Evolutionary conservation across 2,888 invertebrate species (phyloP), one percentile per base, ranked within the genome.

Genomic region (Frankliniella fusca): DNA sequence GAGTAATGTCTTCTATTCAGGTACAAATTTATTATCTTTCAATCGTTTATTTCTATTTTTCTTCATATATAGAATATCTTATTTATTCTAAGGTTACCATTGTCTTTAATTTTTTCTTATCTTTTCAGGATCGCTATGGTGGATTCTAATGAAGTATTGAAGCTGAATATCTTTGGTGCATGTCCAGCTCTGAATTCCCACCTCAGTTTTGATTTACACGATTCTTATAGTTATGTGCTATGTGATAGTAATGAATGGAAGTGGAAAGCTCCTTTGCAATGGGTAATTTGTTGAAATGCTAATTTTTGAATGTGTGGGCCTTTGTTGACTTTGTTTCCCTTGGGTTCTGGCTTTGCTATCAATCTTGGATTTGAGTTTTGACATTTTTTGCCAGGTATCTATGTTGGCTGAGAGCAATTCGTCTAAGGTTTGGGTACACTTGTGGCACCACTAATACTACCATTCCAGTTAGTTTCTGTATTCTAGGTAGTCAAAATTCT

Each of bases 1-100:
- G 97, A 86, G 94, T 98, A 28, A 97, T 98, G 91, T 93, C 94
- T 84, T 96, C 97, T 85, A 91, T 98, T 87, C 98, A 98, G 91
- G 98, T 92, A 86, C 88, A 82, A 61, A 76, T 76, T 0, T 27
- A 76, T 12, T 70, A 10, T 12, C 27, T 76, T 27, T 23, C 12
- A 5, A 2, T 2, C 8, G 27, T 12, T 27, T 11, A 23, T 0
- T 70, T 11, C 5, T 70, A 10, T 10, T 10, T 76, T 12, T 11
- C 18, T 54, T 54, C 0, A 5, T 11, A 20, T 54, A 54, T n/a
- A n/a, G n/a, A 38, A 38, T 38, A 38, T 38, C 2, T 38, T 2
- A 5, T 38, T 38, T 38, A 38, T 38, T 38, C 5, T 38, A 38
- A 3, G 38, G 38, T 38, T 38, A 38, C 38, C 38, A 38, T 38